phyloP scores from a whole-genome alignment of 1,140 invertebrate species.

The Polypedilum vanderplanki region DNA sequence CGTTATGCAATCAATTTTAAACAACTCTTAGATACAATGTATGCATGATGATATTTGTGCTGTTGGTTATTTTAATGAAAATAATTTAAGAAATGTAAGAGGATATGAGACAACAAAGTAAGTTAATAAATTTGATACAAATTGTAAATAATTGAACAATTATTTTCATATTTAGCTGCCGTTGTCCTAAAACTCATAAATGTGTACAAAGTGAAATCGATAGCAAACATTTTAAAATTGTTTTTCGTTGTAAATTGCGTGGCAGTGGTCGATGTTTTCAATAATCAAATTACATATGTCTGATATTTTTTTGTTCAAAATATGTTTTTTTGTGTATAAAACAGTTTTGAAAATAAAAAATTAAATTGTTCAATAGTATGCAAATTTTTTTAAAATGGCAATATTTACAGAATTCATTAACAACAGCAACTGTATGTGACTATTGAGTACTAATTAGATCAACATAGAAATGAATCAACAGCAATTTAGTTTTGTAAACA shows the following conservation, averaged over 20 bases:
- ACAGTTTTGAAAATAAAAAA: no score
- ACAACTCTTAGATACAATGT: neutral
- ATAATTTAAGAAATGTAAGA: neutral
- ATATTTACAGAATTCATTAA: no score
- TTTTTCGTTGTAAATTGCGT: slow-evolving; percentile 10
- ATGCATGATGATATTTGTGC: neutral
- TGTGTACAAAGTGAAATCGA: neutral
- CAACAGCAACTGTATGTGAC: no score
- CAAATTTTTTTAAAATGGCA: no score
- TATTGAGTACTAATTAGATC: no score
- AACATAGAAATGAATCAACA: no score
- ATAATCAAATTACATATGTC: neutral
- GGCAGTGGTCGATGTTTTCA: neutral
- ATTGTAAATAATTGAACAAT: neutral
- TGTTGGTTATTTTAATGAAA: neutral
- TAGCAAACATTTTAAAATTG: neutral
- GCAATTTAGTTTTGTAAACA: no score
- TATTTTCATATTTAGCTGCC: neutral
- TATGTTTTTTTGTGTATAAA: no score
- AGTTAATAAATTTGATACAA: neutral
- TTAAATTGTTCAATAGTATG: no score
- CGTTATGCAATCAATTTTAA: no score
- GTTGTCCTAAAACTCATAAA: slow-evolving; percentile 4
- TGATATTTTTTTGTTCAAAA: no score
- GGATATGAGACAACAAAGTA: neutral